Evolutionary conservation across 2,888 invertebrate species (phyloP), one percentile per base, ranked within the genome.

Genomic region (Drosophila neotestacea): DNA sequence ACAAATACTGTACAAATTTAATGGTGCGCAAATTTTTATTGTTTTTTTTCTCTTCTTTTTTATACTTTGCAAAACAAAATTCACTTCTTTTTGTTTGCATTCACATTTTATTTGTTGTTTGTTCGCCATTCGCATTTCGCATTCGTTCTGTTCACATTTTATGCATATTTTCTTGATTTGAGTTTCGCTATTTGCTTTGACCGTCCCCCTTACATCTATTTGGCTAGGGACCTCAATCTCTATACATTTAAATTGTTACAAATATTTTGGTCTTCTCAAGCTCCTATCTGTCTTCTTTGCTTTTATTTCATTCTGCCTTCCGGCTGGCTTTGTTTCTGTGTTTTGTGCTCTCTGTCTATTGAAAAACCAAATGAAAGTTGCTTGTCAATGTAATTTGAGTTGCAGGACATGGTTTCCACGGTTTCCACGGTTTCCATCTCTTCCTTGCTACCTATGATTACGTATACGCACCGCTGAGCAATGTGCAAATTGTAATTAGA

Each of bases 21-120:
- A 88, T 89, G 88, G 85, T 69, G 83, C 83, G 81, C 71, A 81
- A 77, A 81, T 81, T 89, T 88, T 80, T 73, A 89, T 88, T 86
- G 84, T 77, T 80, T 66, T 85, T 68, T 75, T 77, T 74, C 30
- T 30, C 7, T 30, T 30, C 65, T 66, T 75, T 75, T 74, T 62
- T 13, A 48, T 62, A 48, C 60, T 60, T 61, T 36, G 69, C 22
- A 42, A 46, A n/a, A 11, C 7, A 7, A 38, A 55, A 36, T 59
- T 63, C 7, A 39, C 41, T 50, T 48, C 7, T 52, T 41, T 69
- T 60, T 71, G 51, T 63, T 76, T 76, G 75, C 64, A 67, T 59
- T 66, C 56, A 30, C 61, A 13, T 44, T 56, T 16, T 77, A 55
- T 72, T 79, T 75, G 32, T 32, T 9, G 30, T 30, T 30, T 5